Evolutionary conservation across 2,113 vertebrate species (phyloP).

Genomic region (Sturnira hondurensis): DNA sequence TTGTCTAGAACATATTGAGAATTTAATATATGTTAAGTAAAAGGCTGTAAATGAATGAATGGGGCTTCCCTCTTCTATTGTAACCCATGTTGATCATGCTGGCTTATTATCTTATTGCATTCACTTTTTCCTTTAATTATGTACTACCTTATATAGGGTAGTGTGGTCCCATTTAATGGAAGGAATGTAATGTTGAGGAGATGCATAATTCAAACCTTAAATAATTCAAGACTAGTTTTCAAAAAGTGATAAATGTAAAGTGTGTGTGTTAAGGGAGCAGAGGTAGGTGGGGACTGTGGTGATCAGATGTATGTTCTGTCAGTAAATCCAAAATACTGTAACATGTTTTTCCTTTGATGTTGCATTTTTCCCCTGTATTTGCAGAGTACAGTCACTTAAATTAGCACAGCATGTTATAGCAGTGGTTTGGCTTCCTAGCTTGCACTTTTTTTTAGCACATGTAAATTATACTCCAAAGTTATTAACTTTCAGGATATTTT

Average conservation of each 20-base stretch:
- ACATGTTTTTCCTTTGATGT: neutral
- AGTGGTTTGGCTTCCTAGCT: slow-evolving; percentile 15
- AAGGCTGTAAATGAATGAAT: neutral
- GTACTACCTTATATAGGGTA: neutral
- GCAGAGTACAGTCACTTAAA: slow-evolving; percentile 9
- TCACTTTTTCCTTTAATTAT: slow-evolving; percentile 28
- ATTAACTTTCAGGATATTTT: slow-evolving; percentile 13
- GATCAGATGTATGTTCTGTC: neutral
- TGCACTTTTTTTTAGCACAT: slow-evolving; percentile 40
- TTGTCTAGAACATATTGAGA: neutral
- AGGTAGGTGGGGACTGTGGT: neutral
- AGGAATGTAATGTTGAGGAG: neutral
- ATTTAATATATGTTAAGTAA: neutral
- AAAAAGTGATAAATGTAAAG: slow-evolving; percentile 18
- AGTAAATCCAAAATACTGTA: neutral
- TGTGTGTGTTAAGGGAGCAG: neutral
- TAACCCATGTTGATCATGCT: neutral
- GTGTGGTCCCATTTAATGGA: neutral
- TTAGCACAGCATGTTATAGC: slow-evolving; percentile 15
- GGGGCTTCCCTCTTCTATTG: neutral
- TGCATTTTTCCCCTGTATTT: slow-evolving; percentile 23
- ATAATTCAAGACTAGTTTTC: slow-evolving; percentile 42
- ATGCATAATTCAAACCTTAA: neutral
- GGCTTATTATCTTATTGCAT: neutral
- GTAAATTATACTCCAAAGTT: slow-evolving; percentile 30